These are phyloP conservation scores for Pseudomyrmex flavicornis DNA, from an alignment of 1,140 invertebrate genomes.

Conservation along the genomic window DNA sequence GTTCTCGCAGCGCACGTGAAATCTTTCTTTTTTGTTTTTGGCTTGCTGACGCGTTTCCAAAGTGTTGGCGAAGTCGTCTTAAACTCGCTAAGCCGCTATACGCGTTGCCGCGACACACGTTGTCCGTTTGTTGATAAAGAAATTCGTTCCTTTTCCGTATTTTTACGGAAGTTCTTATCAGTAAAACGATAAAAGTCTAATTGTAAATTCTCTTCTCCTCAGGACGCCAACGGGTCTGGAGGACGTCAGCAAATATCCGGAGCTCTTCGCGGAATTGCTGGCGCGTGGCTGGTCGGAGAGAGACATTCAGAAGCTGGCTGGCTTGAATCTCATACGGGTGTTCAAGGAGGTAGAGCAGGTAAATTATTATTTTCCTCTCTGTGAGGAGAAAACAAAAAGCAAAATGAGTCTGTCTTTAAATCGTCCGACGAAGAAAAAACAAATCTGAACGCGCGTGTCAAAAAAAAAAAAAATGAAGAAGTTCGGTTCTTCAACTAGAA, in stretches of 20 bases:
- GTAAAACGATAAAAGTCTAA: conserved; percentile 34
- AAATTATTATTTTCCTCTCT: conserved; percentile 26
- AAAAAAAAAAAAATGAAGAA: conserved; percentile 34
- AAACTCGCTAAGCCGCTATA: too few relatives aligned
- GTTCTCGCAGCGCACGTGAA: background rate
- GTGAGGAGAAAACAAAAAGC: background rate
- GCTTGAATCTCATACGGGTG: conserved; percentile 91
- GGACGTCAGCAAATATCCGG: conserved; percentile 94
- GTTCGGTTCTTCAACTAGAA: background rate
- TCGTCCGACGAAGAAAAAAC: conserved; percentile 63
- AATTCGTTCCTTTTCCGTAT: too few relatives aligned
- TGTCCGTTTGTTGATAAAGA: too few relatives aligned
- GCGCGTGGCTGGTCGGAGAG: conserved; percentile 90
- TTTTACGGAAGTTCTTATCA: conserved; percentile 20
- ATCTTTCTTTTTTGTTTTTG: too few relatives aligned
- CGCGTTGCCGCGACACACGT: too few relatives aligned
- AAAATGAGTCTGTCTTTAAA: background rate
- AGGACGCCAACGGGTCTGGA: conserved; percentile 92
- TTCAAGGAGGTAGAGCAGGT: conserved; percentile 91
- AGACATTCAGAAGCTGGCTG: conserved; percentile 92
- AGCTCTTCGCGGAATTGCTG: conserved; percentile 89
- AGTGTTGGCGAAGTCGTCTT: too few relatives aligned
- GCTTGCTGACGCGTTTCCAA: too few relatives aligned
- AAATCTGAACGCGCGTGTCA: conserved; percentile 23
- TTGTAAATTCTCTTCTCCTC: conserved; percentile 65